Evolutionary conservation across 2,888 invertebrate genomes (phyloP).

Genomic region (Lasioglossum pauxillum): DNA sequence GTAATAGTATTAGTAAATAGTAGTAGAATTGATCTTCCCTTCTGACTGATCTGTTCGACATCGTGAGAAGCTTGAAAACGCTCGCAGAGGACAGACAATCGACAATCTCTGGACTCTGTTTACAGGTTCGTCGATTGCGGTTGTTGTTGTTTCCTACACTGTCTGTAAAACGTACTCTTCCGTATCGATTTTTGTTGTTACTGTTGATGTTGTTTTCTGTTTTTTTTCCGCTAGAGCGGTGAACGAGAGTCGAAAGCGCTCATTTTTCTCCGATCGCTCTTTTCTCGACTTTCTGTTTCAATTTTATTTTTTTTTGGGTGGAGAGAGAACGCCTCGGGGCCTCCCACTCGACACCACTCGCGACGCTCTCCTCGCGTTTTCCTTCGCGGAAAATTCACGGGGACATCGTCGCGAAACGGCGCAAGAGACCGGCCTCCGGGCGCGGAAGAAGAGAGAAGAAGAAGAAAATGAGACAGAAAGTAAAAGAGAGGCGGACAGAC

Average conservation of each 20-base stretch:
- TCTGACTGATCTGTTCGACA: conserved; percentile 44
- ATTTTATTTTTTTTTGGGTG: background rate
- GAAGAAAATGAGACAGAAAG: conserved; percentile 14
- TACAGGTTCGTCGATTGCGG: background rate
- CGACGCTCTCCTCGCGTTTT: background rate
- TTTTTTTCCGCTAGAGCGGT: conserved; percentile 38
- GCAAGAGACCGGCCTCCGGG: conserved; percentile 6
- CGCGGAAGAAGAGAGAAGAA: conserved; percentile 16
- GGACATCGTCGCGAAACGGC: background rate
- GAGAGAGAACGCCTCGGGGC: conserved; percentile 19
- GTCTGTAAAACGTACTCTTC: conserved; percentile 30
- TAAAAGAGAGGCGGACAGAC: background rate
- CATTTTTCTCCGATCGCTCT: background rate
- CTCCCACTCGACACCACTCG: conserved; percentile 3
- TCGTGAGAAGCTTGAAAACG: conserved; percentile 39
- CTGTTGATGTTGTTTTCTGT: conserved; percentile 38
- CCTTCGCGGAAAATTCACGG: background rate
- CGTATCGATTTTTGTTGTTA: conserved; percentile 12
- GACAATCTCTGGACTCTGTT: background rate
- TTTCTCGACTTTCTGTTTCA: conserved; percentile 16
- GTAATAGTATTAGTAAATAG: background rate
- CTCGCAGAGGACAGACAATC: background rate
- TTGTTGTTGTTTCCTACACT: conserved; percentile 8
- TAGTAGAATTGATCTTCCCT: conserved; percentile 24
- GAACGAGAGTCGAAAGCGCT: conserved; percentile 41